A percentile compares a stretch with the other conserved stretches of the same genome.
These are phyloP conservation scores for Drosophila grimshawi DNA, from an alignment of 1,140 invertebrate species.

Conservation along the genomic window DNA sequence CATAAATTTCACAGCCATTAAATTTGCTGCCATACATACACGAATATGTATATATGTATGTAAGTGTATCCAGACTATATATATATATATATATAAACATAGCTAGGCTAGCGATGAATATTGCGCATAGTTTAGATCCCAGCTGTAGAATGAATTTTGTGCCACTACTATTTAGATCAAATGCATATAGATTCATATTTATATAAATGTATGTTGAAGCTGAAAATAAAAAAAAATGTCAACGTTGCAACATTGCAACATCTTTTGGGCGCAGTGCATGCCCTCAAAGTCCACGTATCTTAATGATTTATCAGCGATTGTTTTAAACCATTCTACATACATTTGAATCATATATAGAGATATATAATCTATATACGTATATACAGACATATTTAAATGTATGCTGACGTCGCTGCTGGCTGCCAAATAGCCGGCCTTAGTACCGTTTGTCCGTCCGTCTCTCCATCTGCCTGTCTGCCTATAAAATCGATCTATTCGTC, in stretches of 20 bases:
- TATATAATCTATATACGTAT: conserved; percentile 13
- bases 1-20: conserved; percentile 79
- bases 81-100: background rate
- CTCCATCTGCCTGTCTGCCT: conserved; percentile 8
- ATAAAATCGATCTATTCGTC: conserved; percentile 69
- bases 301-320: conserved; percentile 13
- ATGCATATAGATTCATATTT: conserved; percentile 19
- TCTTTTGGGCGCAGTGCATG: conserved; percentile 25
- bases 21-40: conserved; percentile 44
- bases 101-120: conserved; percentile 25
- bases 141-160: conserved; percentile 22
- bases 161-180: conserved; percentile 37
- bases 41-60: conserved; percentile 18
- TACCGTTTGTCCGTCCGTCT: conserved; percentile 2
- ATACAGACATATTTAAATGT: conserved; percentile 1
- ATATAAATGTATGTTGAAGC: background rate
- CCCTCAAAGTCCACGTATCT: conserved; percentile 28
- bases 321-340: background rate
- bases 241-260: conserved; percentile 29
- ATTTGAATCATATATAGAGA: conserved; percentile 11
- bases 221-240: background rate
- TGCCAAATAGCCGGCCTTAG: conserved; percentile 48
- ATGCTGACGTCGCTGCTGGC: conserved; percentile 41
- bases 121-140: conserved; percentile 22
- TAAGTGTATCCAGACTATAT: conserved; percentile 47